A percentile compares a stretch with the other conserved stretches of the same genome.
Evolutionary conservation across 2,797 vertebrate genomes (phyloP).

Genomic region (Pogoniulus pusillus): DNA sequence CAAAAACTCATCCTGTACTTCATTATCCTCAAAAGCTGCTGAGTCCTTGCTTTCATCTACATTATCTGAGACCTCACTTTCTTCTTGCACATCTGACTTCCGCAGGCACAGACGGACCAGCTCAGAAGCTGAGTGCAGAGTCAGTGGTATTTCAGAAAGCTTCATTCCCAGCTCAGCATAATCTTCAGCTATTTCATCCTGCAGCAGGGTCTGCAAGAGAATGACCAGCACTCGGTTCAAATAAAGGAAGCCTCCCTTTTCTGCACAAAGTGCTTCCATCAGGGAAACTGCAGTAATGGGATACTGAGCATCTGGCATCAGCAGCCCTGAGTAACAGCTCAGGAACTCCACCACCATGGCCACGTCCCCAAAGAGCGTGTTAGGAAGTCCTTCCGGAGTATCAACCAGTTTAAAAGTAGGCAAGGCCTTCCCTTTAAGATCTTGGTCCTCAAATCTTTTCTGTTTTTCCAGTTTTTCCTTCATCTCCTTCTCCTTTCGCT

Average conservation of each 20-base stretch:
- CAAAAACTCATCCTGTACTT: conserved; percentile 90
- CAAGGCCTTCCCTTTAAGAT: conserved; percentile 83
- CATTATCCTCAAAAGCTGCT: conserved; percentile 84
- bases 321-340: conserved; percentile 89
- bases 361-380: conserved; percentile 92
- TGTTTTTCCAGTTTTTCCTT: conserved; percentile 88
- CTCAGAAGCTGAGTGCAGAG: conserved; percentile 93
- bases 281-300: conserved; percentile 89
- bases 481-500: conserved; percentile 91
- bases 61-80: conserved; percentile 78
- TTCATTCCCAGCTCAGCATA: conserved; percentile 95
- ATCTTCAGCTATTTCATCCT: conserved; percentile 96
- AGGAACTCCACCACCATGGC: conserved; percentile 97
- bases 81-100: conserved; percentile 89
- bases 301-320: conserved; percentile 93
- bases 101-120: conserved; percentile 93
- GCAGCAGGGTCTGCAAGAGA: conserved; percentile 92
- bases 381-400: conserved; percentile 95
- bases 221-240: conserved; percentile 92
- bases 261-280: conserved; percentile 91
- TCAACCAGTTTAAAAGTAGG: conserved; percentile 91
- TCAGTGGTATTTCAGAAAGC: conserved; percentile 94
- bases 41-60: conserved; percentile 78
- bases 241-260: conserved; percentile 93
- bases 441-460: conserved; percentile 92